A percentile compares a stretch with the other conserved stretches of the same genome.
These are phyloP conservation scores for Phymatocera aterrima DNA, from an alignment of 2,888 invertebrate genomes.

Conservation along the genomic window DNA sequence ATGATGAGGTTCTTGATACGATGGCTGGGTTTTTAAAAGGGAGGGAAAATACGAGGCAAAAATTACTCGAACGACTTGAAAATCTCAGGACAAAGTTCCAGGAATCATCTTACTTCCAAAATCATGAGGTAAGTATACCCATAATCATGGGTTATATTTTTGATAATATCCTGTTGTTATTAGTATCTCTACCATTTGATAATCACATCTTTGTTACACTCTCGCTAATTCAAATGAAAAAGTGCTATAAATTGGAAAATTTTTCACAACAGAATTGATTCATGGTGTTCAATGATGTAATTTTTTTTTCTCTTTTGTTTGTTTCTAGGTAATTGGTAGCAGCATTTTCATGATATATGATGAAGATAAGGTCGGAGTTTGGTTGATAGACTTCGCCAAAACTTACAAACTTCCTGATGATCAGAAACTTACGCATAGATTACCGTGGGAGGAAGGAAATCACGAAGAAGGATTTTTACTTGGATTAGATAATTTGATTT, in stretches of 20 bases:
- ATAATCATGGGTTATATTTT: neutral
- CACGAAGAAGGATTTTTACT: constrained; percentile 96
- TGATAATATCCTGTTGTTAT: constrained; percentile 17
- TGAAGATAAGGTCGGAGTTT: constrained; percentile 90
- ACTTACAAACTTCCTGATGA: constrained; percentile 86
- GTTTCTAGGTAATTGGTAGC: constrained; percentile 86
- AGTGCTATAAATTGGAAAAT: too few relatives aligned
- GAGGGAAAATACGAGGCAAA: constrained; percentile 80
- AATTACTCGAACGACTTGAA: constrained; percentile 84
- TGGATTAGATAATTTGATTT: constrained; percentile 94
- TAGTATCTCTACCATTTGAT: neutral
- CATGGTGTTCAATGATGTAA: too few relatives aligned
- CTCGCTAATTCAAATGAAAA: too few relatives aligned
- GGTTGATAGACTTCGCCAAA: constrained; percentile 99
- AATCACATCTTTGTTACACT: neutral
- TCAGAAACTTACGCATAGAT: constrained; percentile 85
- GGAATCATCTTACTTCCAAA: constrained; percentile 88
- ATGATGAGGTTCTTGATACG: constrained; percentile 84
- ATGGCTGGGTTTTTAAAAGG: constrained; percentile 85
- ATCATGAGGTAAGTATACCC: constrained; percentile 84
- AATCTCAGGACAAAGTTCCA: constrained; percentile 89
- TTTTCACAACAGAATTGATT: too few relatives aligned
- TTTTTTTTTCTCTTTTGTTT: neutral
- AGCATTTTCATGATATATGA: constrained; percentile 97
- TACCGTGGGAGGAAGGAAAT: constrained; percentile 93